Base-by-base conservation (phyloP, 2,888 invertebrate species). In the Andrena trimmerana region DNA sequence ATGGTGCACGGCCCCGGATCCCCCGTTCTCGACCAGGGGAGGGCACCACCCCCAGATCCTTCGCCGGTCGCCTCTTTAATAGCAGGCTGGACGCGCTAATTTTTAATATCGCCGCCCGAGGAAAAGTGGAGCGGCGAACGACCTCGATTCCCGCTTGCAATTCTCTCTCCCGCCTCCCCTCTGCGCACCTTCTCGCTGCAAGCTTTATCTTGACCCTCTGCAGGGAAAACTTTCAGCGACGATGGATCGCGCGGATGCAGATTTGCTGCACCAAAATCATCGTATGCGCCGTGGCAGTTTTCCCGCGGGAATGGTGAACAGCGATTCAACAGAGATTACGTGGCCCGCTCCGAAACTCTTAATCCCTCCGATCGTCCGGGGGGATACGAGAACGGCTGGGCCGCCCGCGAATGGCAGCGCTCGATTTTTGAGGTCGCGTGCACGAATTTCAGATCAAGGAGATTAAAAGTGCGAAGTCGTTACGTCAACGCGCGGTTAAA, bases 71-170 rank as follows among this genome's bases (percentile, higher is more conserved):
- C 10, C 13, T 48, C n/a, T 20, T 59, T 24, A 29, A 59, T 65
- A 63, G 57, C 29, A 5, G 24, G 10, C 27, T 33, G 52, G 42
- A 74, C 65, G 66, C 65, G 78, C 78, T 78, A 80, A 78, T 80
- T 80, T 80, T 78, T 78, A 79, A 79, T 79, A 79, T 79, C 78
- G 63, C 63, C 79, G 70, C 70, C 54, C 54, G 42, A 54, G 33
- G 68, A 31, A 48, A 77, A 78, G 70, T 77, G 57, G 70, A 78
- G 33, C 70, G 65, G 50, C 78, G 69, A 79, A 70, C 69, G 79
- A 79, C 78, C 79, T 60, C 67, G 50, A 75, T 78, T 60, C 57
- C 29, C 60, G 50, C 66, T 67, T 52, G 75, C 52, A 27, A 75
- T 24, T 67, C 63, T n/a, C 73, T 52, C 31, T 54, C 42, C 57